Evolutionary conservation across 2,797 vertebrate species (phyloP).

Genomic region (Simalia tracyae): DNA sequence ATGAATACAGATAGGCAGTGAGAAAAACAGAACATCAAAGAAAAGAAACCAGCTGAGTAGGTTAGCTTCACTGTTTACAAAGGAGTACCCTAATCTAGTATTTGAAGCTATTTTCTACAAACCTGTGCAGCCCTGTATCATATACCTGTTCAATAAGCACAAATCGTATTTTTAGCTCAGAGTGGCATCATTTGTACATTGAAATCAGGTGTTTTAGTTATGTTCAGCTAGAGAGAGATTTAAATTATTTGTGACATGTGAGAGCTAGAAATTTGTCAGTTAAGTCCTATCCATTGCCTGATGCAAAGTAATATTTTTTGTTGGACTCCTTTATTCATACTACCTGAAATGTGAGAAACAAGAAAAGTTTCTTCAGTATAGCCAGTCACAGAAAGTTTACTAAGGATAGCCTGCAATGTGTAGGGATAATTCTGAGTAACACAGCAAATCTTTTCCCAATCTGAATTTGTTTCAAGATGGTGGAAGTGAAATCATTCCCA

Average conservation of each 20-base stretch:
- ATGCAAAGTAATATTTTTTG: neutral
- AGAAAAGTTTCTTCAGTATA: neutral
- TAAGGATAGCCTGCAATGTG: neutral
- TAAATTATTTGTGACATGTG: neutral
- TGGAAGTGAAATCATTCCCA: neutral
- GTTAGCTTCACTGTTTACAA: neutral
- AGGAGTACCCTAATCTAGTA: neutral
- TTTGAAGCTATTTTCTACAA: neutral
- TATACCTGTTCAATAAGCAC: neutral
- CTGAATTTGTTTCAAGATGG: neutral
- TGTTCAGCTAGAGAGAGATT: neutral
- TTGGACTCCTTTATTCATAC: neutral
- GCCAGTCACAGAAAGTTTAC: neutral
- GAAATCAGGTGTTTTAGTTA: neutral
- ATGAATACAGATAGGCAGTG: neutral
- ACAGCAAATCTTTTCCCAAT: neutral
- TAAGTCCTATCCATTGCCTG: neutral
- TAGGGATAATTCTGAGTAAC: neutral
- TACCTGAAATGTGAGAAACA: neutral
- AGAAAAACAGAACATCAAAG: neutral
- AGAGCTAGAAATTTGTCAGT: neutral
- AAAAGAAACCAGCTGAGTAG: neutral
- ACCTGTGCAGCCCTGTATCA: neutral
- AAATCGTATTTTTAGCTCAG: neutral
- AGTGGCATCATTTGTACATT: neutral